Evolutionary conservation across 2,888 invertebrate species (phyloP), one percentile per base, ranked within the genome.

Genomic region (Dicranocentrus wangi): DNA sequence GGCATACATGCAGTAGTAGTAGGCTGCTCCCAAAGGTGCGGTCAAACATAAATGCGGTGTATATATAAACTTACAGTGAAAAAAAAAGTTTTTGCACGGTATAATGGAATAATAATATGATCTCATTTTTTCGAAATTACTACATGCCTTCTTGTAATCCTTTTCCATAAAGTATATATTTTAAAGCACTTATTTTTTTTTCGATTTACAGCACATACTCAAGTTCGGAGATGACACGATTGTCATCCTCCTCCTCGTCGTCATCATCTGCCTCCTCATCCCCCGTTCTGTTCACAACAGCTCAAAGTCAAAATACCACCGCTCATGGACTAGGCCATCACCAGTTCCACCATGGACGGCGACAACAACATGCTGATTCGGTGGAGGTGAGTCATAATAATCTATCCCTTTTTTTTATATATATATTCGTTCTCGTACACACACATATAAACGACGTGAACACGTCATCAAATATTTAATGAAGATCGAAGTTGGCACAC

Each of bases 141-240:
- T 21, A 19, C 25, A 23, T 55, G 10, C 21, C 23, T 7, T 23
- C 2, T 10, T 7, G 55, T 13, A 55, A 43, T 10, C 23, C 43
- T 13, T 21, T 7, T 32, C 10, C 32, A 7, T 10, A 32, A 32
- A 7, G 32, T 47, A 47, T 47, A 39, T n/a, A 47, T 47, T 39
- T 39, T 13, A 8, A 5, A 8, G 39, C 5, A 39, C 39, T 39
- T n/a, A 55, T 55, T 55, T 5, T 55, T 55, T 19, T 65, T 60
- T 78, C 69, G 27, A 58, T 66, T 84, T 83, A n/a, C 77, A 86
- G 86, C 75, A 86, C 85, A 72, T 86, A 86, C 77, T 86, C 86
- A 79, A 86, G 86, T 81, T 86, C 86, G 83, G 86, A 86, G 84
- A 86, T 86, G 86, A 86, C 86, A 53, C 84, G 86, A 55, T 77